These are phyloP conservation scores for Unio pictorum DNA, from an alignment of 2,888 invertebrate species.

Conservation along the genomic window DNA sequence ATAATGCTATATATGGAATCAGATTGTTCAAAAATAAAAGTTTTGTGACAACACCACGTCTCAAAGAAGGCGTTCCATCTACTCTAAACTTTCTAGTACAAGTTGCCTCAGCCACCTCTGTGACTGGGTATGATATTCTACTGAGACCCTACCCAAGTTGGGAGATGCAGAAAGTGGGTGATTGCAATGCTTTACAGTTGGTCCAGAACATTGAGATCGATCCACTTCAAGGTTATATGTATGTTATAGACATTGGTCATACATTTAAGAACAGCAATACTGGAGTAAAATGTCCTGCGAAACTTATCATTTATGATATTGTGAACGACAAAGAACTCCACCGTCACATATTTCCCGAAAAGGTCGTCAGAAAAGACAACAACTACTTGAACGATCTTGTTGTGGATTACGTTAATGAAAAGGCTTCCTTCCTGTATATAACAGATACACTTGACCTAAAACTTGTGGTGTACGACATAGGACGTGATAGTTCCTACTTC, in stretches of 20 bases:
- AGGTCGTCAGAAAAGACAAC: conserved; percentile 36
- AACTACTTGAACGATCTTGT: conserved; percentile 58
- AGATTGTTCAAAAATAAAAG: conserved; percentile 45
- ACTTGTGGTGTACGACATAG: conserved; percentile 49
- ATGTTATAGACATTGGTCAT: conserved; percentile 55
- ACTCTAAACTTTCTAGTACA: conserved; percentile 46
- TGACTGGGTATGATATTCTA: conserved; percentile 29
- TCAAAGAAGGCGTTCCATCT: conserved; percentile 49
- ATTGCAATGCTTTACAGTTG: conserved; percentile 58
- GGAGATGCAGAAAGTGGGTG: conserved; percentile 48
- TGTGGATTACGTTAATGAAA: conserved; percentile 49
- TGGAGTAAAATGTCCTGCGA: conserved; percentile 48
- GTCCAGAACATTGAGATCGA: conserved; percentile 61
- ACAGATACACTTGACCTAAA: conserved; percentile 46
- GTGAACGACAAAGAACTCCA: conserved; percentile 30
- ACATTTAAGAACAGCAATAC: conserved; percentile 10
- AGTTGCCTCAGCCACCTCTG: conserved; percentile 17
- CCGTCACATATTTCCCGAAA: conserved; percentile 43
- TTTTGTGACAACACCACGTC: conserved; percentile 56
- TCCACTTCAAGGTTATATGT: conserved; percentile 56
- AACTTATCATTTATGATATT: conserved; percentile 54
- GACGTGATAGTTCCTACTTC: conserved; percentile 33
- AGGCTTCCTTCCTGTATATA: conserved; percentile 53
- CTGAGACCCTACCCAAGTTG: conserved; percentile 53
- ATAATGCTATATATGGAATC: conserved; percentile 49